Base-by-base conservation (phyloP, 2,888 invertebrate species). In the Pristionchus entomophagus region DNA sequence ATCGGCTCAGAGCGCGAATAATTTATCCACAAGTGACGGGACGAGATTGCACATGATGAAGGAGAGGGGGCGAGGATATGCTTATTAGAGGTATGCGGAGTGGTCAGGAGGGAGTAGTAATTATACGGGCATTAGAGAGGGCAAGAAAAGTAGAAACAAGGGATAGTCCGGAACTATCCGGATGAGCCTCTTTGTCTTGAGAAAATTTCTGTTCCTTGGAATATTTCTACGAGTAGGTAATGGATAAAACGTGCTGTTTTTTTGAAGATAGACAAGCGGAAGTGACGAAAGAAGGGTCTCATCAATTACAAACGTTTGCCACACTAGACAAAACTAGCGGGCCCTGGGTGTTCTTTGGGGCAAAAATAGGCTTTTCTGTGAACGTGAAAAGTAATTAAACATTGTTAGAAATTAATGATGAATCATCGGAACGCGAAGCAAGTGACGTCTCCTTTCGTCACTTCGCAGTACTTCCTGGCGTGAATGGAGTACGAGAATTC, bases 401-500 rank as follows among this genome's bases (percentile, higher is more conserved):
- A 65, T n/a, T n/a, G n/a, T n/a, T n/a, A 35, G 5, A 32, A 38
- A 38, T 38, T 29, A 65, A 22, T 5, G 45, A 41, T 22, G 6
- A 41, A 82, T 80, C 41, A 85, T 78, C 85, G 77, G 80, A 85
- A 85, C 0, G 85, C 85, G 80, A 85, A 85, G 80, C 85, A 85
- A 19, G 85, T 85, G n/a, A 85, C 80, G 22, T 85, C 78, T 12
- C 56, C 85, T 19, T 38, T n/a, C n/a, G 85, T 85, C 26, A 85
- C 85, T 80, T 85, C 85, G 49, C 85, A 85, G 80, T 85, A 85
- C 62, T 85, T 85, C 35, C 85, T n/a, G 5, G 85, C 77, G 26
- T 85, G 85, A 26, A 85, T 85, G 3, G 77, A 85, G 62, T 85
- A 85, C 6, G 73, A 77, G 56, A 85, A 85, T 56, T 85, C 85